phyloP scores from a whole-genome alignment of 2,888 invertebrate species.

The Heliconius ethilla region DNA sequence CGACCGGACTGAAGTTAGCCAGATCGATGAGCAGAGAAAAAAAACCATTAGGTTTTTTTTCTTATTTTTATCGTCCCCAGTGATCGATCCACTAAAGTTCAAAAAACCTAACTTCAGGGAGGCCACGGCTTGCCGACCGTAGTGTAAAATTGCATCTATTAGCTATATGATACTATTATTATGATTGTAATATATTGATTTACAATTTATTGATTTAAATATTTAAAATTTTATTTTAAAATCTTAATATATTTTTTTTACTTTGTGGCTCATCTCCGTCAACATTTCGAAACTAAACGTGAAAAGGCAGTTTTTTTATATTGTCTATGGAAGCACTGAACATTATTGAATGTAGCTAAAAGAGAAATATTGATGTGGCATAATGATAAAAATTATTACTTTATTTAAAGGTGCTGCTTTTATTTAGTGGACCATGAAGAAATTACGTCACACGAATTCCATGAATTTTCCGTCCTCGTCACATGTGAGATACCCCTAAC shows the following conservation, averaged over 20 bases:
- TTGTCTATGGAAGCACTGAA: constrained; percentile 29
- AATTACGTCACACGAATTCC: background rate
- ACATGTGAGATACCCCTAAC: background rate
- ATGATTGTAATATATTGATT: background rate
- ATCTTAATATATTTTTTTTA: background rate
- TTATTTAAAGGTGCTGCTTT: background rate
- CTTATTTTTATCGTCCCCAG: no score
- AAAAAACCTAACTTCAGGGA: no score
- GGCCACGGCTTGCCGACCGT: no score
- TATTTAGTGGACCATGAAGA: background rate
- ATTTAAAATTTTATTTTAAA: no score
- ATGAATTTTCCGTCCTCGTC: background rate
- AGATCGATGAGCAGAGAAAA: no score
- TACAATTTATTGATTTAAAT: constrained; percentile 2
- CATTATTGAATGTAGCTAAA: background rate
- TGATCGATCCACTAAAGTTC: no score
- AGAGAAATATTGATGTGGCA: background rate
- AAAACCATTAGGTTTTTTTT: no score
- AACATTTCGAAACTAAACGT: background rate
- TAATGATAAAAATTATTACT: background rate
- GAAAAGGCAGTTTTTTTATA: constrained; percentile 17
- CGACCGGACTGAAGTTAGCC: no score
- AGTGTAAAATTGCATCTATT: background rate
- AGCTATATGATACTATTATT: background rate
- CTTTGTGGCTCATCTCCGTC: background rate